A percentile compares a stretch with the other conserved stretches of the same genome.
Evolutionary conservation across 1,140 invertebrate genomes (phyloP).

Genomic region (Uloborus diversus): DNA sequence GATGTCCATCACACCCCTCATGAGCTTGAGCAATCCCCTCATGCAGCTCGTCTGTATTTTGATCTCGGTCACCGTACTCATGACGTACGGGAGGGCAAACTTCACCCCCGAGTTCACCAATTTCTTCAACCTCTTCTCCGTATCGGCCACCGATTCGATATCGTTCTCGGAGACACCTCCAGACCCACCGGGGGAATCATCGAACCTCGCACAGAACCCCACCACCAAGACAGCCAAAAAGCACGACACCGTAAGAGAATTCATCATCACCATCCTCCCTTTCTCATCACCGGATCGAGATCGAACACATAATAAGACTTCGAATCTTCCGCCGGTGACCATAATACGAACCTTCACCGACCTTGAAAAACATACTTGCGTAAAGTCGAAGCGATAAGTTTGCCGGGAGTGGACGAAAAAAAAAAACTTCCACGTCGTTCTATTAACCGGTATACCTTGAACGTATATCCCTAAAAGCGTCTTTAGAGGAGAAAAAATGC

Average conservation of each 20-base stretch:
- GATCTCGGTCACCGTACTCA: constrained; percentile 15
- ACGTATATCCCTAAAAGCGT: not conserved
- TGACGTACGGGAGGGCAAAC: constrained; percentile 32
- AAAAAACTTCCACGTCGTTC: not conserved
- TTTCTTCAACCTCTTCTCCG: constrained; percentile 29
- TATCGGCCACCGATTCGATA: constrained; percentile 14
- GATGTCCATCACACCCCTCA: constrained; percentile 54
- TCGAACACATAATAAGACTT: constrained; percentile 2
- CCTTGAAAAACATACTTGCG: constrained; percentile 25
- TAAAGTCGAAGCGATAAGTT: not conserved
- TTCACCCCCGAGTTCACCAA: constrained; percentile 31
- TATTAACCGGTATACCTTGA: constrained; percentile 31
- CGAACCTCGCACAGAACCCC: not conserved
- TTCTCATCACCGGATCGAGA: constrained; percentile 3
- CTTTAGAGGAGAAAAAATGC: constrained; percentile 5
- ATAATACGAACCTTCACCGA: not conserved
- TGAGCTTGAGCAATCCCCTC: constrained; percentile 1
- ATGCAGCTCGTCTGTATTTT: not conserved
- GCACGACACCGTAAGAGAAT: not conserved
- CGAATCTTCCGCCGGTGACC: not conserved
- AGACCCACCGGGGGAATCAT: not conserved
- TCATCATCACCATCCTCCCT: constrained; percentile 8
- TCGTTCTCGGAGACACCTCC: not conserved
- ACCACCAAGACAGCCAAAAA: not conserved
- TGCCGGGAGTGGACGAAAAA: not conserved